Percentiles rank a stretch among this genome's conserved stretches.
phyloP scores from a whole-genome alignment of 2,797 vertebrate species.

The Oophaga sylvatica region DNA sequence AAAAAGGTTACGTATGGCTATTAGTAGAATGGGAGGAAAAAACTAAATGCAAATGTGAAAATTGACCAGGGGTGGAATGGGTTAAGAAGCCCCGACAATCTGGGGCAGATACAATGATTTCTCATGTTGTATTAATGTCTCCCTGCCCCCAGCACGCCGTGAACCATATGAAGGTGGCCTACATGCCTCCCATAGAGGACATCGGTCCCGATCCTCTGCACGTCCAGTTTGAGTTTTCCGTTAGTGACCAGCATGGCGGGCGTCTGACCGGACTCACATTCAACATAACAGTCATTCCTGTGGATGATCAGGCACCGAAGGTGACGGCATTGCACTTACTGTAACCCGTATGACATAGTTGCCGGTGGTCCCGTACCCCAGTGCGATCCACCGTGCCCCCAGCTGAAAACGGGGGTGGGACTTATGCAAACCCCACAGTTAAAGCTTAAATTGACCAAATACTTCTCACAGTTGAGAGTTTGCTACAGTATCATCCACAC shows the following conservation, averaged over 20 bases:
- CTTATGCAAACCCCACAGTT: no score
- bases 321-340: constrained; percentile 17
- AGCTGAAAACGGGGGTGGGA: no score
- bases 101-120: not conserved
- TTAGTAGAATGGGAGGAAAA: no score
- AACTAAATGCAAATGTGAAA: no score
- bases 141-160: constrained; percentile 74
- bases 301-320: constrained; percentile 79
- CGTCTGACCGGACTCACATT: constrained; percentile 73
- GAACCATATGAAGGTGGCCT: constrained; percentile 80
- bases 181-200: constrained; percentile 81
- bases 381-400: no score
- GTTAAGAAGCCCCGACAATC: no score
- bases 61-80: no score
- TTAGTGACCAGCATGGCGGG: constrained; percentile 77
- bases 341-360: not conserved
- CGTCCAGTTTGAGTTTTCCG: constrained; percentile 81
- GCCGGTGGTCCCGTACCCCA: no score
- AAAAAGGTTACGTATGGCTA: no score
- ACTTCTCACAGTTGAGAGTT: no score
- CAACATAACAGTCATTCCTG: constrained; percentile 77
- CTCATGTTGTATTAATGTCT: not conserved
- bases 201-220: constrained; percentile 75
- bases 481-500: no score
- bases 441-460: no score